Percentiles rank a stretch among this genome's conserved stretches.
These are phyloP conservation scores for Monarcha castaneiventris DNA, from an alignment of 2,113 vertebrate genomes.

Conservation along the genomic window DNA sequence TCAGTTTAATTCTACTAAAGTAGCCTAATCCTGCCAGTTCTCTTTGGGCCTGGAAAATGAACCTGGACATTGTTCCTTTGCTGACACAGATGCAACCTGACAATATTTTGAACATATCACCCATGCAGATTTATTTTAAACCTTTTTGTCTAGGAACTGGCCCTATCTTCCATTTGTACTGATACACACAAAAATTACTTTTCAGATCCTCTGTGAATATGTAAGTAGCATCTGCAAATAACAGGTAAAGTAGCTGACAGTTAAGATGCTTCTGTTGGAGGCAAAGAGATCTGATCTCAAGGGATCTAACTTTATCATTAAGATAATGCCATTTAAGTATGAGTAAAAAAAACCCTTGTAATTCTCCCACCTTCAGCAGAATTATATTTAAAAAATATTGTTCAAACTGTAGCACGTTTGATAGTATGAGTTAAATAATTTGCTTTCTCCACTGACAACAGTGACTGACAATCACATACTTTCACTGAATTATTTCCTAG, in stretches of 20 bases:
- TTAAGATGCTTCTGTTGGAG: background rate
- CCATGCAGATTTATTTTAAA: background rate
- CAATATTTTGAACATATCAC: background rate
- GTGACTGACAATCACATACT: background rate
- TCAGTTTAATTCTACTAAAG: background rate
- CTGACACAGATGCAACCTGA: background rate
- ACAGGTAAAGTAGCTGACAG: background rate
- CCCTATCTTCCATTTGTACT: background rate
- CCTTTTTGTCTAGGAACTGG: background rate
- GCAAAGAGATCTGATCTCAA: background rate
- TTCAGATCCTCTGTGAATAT: background rate
- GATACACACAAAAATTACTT: background rate
- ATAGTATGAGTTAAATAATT: background rate
- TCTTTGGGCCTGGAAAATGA: background rate
- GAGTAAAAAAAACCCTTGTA: background rate
- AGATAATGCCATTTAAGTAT: background rate
- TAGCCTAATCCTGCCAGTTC: background rate
- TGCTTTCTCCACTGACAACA: background rate
- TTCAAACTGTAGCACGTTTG: background rate
- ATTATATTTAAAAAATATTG: background rate
- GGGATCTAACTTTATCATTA: background rate
- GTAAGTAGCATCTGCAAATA: background rate
- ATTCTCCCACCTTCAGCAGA: background rate
- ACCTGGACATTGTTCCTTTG: background rate
- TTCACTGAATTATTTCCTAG: background rate